These are phyloP conservation scores for Seira sanloemensis DNA, from an alignment of 2,888 invertebrate genomes.

Conservation along the genomic window DNA sequence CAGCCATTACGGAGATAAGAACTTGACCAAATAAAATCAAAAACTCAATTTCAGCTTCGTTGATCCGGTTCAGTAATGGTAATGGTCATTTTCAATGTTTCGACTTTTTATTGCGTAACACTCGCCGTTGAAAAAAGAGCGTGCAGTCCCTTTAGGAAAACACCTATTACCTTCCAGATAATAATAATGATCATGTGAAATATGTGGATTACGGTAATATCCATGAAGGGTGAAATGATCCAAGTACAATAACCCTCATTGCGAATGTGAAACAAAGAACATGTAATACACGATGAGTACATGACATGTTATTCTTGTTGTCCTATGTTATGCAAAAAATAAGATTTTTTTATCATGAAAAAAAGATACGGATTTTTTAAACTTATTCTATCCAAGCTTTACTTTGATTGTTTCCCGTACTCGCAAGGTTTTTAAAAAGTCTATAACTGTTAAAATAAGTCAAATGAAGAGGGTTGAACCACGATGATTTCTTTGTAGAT, in stretches of 20 bases:
- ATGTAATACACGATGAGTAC: not conserved
- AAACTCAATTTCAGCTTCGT: constrained; percentile 22
- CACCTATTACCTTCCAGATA: constrained; percentile 19
- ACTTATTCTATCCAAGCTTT: constrained; percentile 15
- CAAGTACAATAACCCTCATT: constrained; percentile 32
- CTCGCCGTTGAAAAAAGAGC: too few relatives aligned
- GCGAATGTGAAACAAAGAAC: not conserved
- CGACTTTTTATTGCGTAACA: constrained; percentile 3
- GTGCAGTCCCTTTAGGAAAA: not conserved
- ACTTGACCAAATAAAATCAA: not conserved
- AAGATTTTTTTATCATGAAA: constrained; percentile 11
- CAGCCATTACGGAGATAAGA: not conserved
- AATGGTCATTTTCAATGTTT: constrained; percentile 2
- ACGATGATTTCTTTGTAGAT: constrained; percentile 8
- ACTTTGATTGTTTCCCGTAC: constrained; percentile 10
- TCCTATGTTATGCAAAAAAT: not conserved
- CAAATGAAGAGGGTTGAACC: constrained; percentile 44
- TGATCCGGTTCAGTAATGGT: constrained; percentile 24
- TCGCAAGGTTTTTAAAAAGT: constrained; percentile 1
- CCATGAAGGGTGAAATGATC: constrained; percentile 12
- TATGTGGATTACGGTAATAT: constrained; percentile 36
- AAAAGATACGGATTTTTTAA: constrained; percentile 30
- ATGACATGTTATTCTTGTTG: not conserved
- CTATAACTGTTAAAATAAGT: constrained; percentile 37
- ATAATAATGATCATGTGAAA: constrained; percentile 49